Percentiles rank a stretch among this genome's conserved stretches.
Conservation (phyloP, 1,140 invertebrate genomes). For the Glossosoma conforme region DNA sequence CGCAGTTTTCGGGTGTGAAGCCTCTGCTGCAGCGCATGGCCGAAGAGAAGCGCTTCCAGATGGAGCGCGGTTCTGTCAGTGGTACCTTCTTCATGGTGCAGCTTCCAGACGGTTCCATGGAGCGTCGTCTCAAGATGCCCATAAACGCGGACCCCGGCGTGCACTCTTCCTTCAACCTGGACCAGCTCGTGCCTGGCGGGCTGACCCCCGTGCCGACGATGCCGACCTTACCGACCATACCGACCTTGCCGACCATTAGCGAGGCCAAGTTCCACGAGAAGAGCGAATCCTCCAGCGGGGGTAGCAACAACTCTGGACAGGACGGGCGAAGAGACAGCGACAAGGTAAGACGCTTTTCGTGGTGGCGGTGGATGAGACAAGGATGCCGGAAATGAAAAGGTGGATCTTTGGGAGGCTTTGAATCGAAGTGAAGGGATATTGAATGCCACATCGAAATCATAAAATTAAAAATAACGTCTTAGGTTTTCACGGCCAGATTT, state of each 20-base stretch:
- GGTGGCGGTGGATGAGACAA: too few species aligned
- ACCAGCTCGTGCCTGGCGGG: constrained; percentile 62
- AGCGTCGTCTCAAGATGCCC: constrained; percentile 77
- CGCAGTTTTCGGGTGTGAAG: constrained; percentile 55
- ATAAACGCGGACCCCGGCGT: constrained; percentile 91
- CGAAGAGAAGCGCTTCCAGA: constrained; percentile 82
- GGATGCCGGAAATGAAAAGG: too few species aligned
- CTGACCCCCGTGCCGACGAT: constrained; percentile 66
- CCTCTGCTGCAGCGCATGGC: constrained; percentile 83
- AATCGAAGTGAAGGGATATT: too few species aligned
- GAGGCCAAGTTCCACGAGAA: constrained; percentile 73
- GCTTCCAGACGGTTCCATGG: constrained; percentile 82
- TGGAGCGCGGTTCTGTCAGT: constrained; percentile 82
- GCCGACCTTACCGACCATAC: constrained; percentile 57
- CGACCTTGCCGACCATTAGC: constrained; percentile 80
- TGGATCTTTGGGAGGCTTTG: too few species aligned
- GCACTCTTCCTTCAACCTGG: constrained; percentile 84
- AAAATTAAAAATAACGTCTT: too few species aligned
- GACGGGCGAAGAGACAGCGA: background rate
- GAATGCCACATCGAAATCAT: too few species aligned
- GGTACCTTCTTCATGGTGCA: constrained; percentile 89
- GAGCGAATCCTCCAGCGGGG: constrained; percentile 34
- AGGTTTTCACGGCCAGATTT: too few species aligned
- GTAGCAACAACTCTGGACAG: constrained; percentile 39
- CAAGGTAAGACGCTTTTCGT: too few species aligned